A percentile compares a stretch with the other conserved stretches of the same genome.
Evolutionary conservation across 2,113 vertebrate genomes (phyloP).

Genomic region (Pleuronectes platessa): DNA sequence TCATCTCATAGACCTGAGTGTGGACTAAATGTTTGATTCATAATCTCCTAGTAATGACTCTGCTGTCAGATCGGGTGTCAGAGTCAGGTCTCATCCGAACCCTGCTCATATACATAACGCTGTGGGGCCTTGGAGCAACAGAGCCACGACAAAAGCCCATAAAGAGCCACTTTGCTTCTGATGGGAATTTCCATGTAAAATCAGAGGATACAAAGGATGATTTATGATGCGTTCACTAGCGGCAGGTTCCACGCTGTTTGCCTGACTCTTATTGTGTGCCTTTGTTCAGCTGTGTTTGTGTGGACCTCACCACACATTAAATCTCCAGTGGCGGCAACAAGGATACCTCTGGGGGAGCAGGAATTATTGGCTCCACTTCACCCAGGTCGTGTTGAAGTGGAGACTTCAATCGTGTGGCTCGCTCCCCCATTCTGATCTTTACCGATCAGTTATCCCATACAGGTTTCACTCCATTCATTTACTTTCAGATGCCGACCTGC

Average conservation of each 20-base stretch:
- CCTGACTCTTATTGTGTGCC: too few species aligned
- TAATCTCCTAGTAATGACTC: slow-evolving; percentile 65
- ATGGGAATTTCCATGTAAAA: slow-evolving; percentile 18
- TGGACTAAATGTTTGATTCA: slow-evolving; percentile 68
- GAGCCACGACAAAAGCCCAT: slow-evolving; percentile 28
- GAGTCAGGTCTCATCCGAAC: slow-evolving; percentile 68
- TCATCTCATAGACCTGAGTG: slow-evolving; percentile 61
- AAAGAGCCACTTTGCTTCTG: slow-evolving; percentile 63
- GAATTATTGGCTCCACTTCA: too few species aligned
- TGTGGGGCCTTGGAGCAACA: slow-evolving; percentile 29
- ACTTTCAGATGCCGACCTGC: too few species aligned
- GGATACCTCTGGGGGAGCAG: too few species aligned
- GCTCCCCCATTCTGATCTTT: too few species aligned
- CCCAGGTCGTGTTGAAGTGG: too few species aligned
- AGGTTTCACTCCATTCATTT: too few species aligned
- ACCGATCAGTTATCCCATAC: too few species aligned
- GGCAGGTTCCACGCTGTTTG: not conserved
- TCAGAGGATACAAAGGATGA: not conserved
- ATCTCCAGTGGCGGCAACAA: too few species aligned
- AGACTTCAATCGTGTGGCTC: too few species aligned
- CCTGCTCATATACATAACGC: slow-evolving; percentile 22
- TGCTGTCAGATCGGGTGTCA: slow-evolving; percentile 65
- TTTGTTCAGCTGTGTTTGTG: not conserved
- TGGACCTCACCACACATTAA: too few species aligned
- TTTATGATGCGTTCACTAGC: not conserved